Base-by-base conservation (phyloP, 2,113 vertebrate genomes). In the Toxotes chatareus region DNA sequence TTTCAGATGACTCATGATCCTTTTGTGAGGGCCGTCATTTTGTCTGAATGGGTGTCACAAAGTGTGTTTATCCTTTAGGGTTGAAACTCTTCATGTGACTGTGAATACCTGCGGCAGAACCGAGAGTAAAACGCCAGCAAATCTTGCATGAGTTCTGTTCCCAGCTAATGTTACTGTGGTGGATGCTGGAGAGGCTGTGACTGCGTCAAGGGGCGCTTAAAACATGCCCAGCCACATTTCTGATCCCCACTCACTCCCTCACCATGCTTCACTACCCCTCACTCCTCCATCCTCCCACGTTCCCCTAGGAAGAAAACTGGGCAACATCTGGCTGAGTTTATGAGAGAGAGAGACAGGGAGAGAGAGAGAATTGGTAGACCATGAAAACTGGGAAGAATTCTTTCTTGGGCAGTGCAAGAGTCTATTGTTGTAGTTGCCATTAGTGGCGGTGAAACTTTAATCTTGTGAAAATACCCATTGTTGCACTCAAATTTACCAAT, bases 271-370 rank as follows among this genome's bases (percentile, higher is more conserved):
- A 17, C 76, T 49, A 47, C 74, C 78, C 83, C 78, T 66, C 36
- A 84, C 82, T 61, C 65, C 14, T 65, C 65, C 62, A 60, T 40
- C 67, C 84, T 80, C 80, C 69, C 73, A 57, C 56, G 63, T 89
- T 89, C 91, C 91, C 86, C 80, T 64, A 91, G 91, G 92, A 93
- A 91, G 88, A 93, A 91, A 93, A 92, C 89, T 89, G 92, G 93
- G 93, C 92, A 94, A 95, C 94, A 95, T 95, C 94, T 95, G 95
- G 94, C 94, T 93, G 90, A 93, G 92, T 95, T 95, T 95, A 95
- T 92, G 88, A 91, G 27, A 27, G 27, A 71, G 62, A 68, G 53
- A 47, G 46, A 75, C 49, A 82, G 69, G 64, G 70, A 76, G 70
- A 64, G 83, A 82, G 82, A 73, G 76, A 76, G 88, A 83, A 90